Evolutionary conservation across 2,113 vertebrate species (phyloP).

Genomic region (Stercorarius parasiticus): DNA sequence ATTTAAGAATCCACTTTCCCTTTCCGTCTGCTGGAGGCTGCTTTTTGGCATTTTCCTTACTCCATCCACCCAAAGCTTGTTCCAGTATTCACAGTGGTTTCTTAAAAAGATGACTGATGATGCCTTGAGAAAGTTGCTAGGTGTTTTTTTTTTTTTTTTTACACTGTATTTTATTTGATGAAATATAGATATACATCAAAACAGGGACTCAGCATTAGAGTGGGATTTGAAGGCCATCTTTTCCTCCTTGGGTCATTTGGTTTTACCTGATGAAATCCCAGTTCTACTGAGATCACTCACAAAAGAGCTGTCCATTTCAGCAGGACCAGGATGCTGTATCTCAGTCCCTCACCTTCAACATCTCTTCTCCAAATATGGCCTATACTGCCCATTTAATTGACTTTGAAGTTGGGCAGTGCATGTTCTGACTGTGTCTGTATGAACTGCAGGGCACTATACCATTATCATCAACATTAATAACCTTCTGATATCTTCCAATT

Average conservation of each 20-base stretch:
- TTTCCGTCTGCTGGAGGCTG: background rate
- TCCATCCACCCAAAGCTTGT: background rate
- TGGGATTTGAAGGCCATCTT: background rate
- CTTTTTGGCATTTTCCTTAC: background rate
- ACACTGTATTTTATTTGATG: background rate
- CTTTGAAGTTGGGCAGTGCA: background rate
- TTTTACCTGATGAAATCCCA: background rate
- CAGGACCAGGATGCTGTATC: background rate
- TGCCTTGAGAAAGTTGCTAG: background rate
- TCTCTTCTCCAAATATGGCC: background rate
- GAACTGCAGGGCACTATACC: background rate
- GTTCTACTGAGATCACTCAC: background rate
- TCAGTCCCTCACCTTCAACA: background rate
- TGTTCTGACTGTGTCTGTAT: background rate
- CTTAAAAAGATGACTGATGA: background rate
- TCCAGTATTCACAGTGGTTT: background rate
- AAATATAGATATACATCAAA: background rate
- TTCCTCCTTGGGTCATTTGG: background rate
- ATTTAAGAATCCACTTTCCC: background rate
- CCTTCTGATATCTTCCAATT: background rate
- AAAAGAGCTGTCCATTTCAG: background rate
- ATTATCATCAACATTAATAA: background rate
- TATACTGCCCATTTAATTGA: background rate
- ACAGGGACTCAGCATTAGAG: background rate
- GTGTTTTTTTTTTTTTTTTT: background rate